Base-by-base conservation (phyloP, 64 coral and sea anemone species). In the Stichodactyla helianthus region DNA sequence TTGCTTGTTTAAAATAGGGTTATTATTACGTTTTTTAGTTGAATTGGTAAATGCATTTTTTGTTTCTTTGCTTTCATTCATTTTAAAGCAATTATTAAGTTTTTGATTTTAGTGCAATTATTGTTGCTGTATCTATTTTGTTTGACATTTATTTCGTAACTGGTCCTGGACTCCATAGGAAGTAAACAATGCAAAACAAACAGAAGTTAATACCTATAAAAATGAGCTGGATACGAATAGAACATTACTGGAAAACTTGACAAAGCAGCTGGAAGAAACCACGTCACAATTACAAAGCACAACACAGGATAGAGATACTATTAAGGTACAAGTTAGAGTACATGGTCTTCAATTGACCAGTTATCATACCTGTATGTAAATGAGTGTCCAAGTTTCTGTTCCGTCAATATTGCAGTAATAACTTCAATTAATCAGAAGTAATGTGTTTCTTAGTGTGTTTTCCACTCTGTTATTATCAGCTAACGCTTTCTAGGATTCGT, bases 211-310 rank as follows among this genome's bases (percentile, higher is more conserved):
- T 16, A 81, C 50, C 52, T 54, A n/a, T 52, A 51, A 81, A 81
- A 54, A 15, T 20, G 78, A 54, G 50, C 50, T 81, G 16, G 53
- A 54, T 81, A 50, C 54, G 51, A 81, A 54, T 51, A 81, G 35
- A 81, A 54, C 78, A 81, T 81, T 81, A 31, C 50, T 81, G 52
- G 52, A 81, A 54, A 54, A 81, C 17, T 22, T 81, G 50, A 81
- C 17, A 20, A 54, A 54, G 19, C 50, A 81, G 52, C 23, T 81
- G 16, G 78, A 81, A 81, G 78, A 53, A 54, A 81, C 52, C 78
- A 81, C 54, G 78, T 52, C 15, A 51, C 50, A 81, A 51, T 54
- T 81, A 31, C 35, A 81, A 22, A 81, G 10, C 52, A 81, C 78
- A 51, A 81, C 78, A 81, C 52, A 52, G 12, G 78, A 81, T 20